A percentile compares a stretch with the other conserved stretches of the same genome.
These are phyloP conservation scores for Herminia tarsipennalis DNA, from an alignment of 2,888 invertebrate species.

Conservation along the genomic window DNA sequence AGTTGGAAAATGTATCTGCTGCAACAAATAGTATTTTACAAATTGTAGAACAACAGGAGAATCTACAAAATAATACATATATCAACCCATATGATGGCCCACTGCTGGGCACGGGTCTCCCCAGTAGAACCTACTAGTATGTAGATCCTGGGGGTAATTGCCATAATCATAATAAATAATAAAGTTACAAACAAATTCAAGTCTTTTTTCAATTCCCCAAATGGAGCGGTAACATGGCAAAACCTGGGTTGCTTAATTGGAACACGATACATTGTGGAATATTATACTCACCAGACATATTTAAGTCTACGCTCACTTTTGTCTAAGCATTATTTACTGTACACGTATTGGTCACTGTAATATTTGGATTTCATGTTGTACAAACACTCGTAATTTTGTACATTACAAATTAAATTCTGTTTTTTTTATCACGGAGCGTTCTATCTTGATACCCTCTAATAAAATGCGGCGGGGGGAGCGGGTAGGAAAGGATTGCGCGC, in stretches of 20 bases:
- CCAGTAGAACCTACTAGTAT: too few species aligned
- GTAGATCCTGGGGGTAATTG: too few species aligned
- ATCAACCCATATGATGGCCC: too few species aligned
- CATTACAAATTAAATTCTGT: constrained; percentile 6
- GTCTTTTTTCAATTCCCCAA: constrained; percentile 5
- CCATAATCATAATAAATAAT: neutral
- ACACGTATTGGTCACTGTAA: constrained; percentile 3
- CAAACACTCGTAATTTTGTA: constrained; percentile 9
- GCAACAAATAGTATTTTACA: constrained; percentile 1
- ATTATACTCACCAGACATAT: constrained; percentile 7
- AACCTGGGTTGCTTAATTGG: constrained; percentile 3
- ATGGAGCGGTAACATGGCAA: constrained; percentile 7
- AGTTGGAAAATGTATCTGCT: neutral
- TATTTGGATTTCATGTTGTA: constrained; percentile 6
- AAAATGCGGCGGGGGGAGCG: constrained; percentile 4
- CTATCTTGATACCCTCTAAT: constrained; percentile 5
- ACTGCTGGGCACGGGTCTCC: too few species aligned
- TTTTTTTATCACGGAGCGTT: constrained; percentile 4
- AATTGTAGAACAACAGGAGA: neutral
- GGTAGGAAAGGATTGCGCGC: constrained; percentile 4
- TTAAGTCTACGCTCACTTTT: constrained; percentile 8
- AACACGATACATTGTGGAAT: constrained; percentile 7
- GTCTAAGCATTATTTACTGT: constrained; percentile 8
- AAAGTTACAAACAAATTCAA: constrained; percentile 3
- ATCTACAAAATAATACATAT: too few species aligned